These are phyloP conservation scores for Orestias chungarensis DNA, from an alignment of 2,797 vertebrate genomes.

Conservation along the genomic window DNA sequence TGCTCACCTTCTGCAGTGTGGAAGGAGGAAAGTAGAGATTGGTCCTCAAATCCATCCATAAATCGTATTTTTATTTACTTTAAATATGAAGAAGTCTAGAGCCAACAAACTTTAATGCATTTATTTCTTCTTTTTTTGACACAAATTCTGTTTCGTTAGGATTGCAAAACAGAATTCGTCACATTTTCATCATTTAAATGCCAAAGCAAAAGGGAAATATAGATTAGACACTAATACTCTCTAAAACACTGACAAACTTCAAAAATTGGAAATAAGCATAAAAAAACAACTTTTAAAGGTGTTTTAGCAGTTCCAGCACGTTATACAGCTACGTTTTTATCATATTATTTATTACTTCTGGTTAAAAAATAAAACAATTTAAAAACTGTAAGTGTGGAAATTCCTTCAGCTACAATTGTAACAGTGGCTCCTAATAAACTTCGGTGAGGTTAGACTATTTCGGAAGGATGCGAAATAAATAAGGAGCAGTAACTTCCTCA, in stretches of 20 bases:
- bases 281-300: background rate
- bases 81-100: too few relatives aligned
- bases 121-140: background rate
- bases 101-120: background rate
- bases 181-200: background rate
- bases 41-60: too few relatives aligned
- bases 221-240: background rate
- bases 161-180: too few relatives aligned
- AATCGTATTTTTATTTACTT: too few relatives aligned
- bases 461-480: background rate
- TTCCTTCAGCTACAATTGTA: background rate
- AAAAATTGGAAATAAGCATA: background rate
- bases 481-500: slow-evolving; percentile 3
- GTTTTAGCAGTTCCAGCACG: background rate
- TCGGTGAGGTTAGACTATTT: slow-evolving; percentile 5
- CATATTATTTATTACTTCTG: too few relatives aligned
- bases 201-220: background rate
- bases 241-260: background rate
- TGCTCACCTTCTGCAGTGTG: background rate
- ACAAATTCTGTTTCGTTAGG: too few relatives aligned
- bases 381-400: background rate
- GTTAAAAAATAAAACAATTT: too few relatives aligned
- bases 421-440: background rate
- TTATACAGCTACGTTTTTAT: too few relatives aligned
- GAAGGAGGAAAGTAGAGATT: background rate